A percentile compares a stretch with the other conserved stretches of the same genome.
Conservation (phyloP, 37 sponge, comb jelly and placozoan genomes). For the Haliclona indistincta region DNA sequence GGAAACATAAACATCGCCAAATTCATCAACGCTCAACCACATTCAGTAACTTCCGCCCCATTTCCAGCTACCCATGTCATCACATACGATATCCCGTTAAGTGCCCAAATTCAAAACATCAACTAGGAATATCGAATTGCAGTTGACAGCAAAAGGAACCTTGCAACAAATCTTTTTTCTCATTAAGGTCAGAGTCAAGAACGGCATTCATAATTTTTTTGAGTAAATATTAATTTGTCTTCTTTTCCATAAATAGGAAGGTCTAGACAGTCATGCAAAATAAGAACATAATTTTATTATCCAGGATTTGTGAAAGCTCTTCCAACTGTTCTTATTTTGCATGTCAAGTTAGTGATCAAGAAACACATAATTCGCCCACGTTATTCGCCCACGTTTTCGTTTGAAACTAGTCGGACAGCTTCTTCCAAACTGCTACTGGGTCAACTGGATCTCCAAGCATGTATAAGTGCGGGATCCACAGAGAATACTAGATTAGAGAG, state of each 20-base stretch:
- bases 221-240: not conserved
- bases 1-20: no score
- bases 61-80: conserved; percentile 48
- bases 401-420: no score
- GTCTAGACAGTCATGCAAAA: not conserved
- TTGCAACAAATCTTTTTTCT: not conserved
- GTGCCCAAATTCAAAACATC: conserved; percentile 17
- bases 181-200: conserved; percentile 8
- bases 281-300: conserved; percentile 1
- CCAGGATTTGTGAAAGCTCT: conserved; percentile 1
- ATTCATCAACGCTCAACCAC: no score
- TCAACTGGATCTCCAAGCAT: no score
- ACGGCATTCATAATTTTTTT: conserved; percentile 2
- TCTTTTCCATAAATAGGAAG: conserved; percentile 8
- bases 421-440: no score
- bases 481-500: no score
- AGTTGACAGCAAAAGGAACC: conserved; percentile 28
- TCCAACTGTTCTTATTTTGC: not conserved
- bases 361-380: no score
- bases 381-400: no score
- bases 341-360: not conserved
- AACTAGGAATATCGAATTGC: conserved; percentile 32
- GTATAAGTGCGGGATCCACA: no score
- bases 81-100: conserved; percentile 25
- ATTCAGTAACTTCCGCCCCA: no score